Evolutionary conservation across 2,113 vertebrate species (phyloP).

Genomic region (Neogale vison): DNA sequence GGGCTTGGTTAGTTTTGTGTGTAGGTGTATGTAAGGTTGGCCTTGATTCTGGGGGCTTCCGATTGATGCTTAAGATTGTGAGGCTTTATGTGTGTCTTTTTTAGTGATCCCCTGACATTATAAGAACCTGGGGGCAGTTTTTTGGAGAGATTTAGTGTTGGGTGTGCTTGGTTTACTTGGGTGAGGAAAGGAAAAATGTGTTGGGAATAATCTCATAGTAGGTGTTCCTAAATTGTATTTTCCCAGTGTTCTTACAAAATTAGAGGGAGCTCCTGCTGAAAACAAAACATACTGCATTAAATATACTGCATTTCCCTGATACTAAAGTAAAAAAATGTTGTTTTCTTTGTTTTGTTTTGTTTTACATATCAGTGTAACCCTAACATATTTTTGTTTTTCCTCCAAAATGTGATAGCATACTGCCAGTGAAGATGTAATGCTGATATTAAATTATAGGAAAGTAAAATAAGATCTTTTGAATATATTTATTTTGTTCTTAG

Average conservation of each 20-base stretch:
- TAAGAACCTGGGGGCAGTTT: not conserved
- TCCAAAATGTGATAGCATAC: not conserved
- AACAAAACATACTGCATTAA: not conserved
- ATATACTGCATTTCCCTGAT: not conserved
- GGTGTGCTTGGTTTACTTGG: constrained; percentile 8
- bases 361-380: not conserved
- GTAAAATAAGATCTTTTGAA: constrained; percentile 9
- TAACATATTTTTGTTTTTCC: not conserved
- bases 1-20: not conserved
- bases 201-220: not conserved
- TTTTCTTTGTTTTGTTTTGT: not conserved
- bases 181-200: constrained; percentile 34
- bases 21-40: not conserved
- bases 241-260: constrained; percentile 17
- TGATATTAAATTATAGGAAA: constrained; percentile 11
- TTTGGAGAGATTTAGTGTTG: constrained; percentile 39
- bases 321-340: not conserved
- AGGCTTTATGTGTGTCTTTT: not conserved
- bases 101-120: not conserved
- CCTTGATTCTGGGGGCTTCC: constrained; percentile 29
- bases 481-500: constrained; percentile 39
- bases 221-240: not conserved
- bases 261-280: not conserved
- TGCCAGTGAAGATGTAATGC: not conserved
- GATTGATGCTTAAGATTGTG: not conserved